phyloP scores from a whole-genome alignment of 2,797 vertebrate genomes.

The Pelobates cultripes region DNA sequence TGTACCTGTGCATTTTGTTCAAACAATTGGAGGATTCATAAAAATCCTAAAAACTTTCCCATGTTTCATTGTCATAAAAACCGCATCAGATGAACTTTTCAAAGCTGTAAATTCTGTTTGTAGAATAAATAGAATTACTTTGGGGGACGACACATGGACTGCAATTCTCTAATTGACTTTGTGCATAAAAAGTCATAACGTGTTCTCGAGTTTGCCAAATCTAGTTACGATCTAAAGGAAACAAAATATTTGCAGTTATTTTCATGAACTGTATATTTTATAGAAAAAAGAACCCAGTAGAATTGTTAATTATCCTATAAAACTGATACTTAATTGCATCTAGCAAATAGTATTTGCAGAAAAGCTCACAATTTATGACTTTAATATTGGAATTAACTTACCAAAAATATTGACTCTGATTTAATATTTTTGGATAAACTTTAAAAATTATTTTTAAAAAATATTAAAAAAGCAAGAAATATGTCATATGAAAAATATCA shows the following conservation, averaged over 20 bases:
- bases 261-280: slow-evolving; percentile 25
- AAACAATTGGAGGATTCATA: no score
- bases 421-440: no score
- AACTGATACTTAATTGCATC: slow-evolving; percentile 23
- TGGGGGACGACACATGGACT: not conserved
- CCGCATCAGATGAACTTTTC: not conserved
- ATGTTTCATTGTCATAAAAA: no score
- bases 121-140: not conserved
- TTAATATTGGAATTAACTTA: not conserved
- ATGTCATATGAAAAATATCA: no score
- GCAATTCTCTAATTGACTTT: not conserved
- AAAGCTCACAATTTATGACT: not conserved
- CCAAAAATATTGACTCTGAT: no score
- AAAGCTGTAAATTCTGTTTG: not conserved
- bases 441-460: no score
- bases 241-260: not conserved
- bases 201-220: not conserved
- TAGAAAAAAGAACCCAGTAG: not conserved
- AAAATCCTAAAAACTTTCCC: no score
- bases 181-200: not conserved
- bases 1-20: no score
- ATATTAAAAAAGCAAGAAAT: no score
- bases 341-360: slow-evolving; percentile 10
- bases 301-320: slow-evolving; percentile 16
- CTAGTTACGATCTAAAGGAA: not conserved